phyloP scores from a whole-genome alignment of 1,140 invertebrate species.

The Drosophila nannoptera region DNA sequence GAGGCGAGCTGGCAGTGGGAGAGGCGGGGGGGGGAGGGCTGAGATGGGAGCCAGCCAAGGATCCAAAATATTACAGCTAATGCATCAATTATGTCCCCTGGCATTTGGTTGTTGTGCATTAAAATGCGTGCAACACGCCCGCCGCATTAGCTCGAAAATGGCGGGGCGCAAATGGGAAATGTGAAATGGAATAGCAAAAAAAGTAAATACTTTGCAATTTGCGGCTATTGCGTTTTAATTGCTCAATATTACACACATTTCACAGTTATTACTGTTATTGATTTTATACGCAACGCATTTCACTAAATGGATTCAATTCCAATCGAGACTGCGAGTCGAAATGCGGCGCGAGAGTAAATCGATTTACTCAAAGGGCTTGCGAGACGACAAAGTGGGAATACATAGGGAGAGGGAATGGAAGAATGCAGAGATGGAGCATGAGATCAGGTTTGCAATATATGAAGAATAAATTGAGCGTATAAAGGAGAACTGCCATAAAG shows the following conservation, averaged over 20 bases:
- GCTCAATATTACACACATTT: conserved; percentile 43
- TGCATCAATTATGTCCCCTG: conserved; percentile 68
- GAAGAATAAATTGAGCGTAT: not conserved
- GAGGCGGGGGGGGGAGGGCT: not conserved
- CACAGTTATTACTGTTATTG: conserved; percentile 25
- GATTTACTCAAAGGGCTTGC: too few species aligned
- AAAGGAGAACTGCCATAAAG: not conserved
- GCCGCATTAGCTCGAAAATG: conserved; percentile 17
- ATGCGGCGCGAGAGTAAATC: not conserved
- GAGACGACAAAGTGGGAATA: too few species aligned
- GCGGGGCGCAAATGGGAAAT: conserved; percentile 17
- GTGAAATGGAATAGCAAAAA: conserved; percentile 17
- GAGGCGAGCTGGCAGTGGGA: conserved; percentile 4
- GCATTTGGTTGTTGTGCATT: conserved; percentile 38
- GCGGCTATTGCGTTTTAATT: conserved; percentile 66
- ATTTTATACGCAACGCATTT: conserved; percentile 20
- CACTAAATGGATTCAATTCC: conserved; percentile 30
- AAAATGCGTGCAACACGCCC: conserved; percentile 49
- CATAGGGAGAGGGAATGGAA: too few species aligned
- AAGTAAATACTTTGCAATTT: conserved; percentile 35
- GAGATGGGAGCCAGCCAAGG: not conserved
- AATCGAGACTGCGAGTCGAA: conserved; percentile 10
- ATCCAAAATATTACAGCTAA: conserved; percentile 53
- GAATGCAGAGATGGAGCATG: too few species aligned
- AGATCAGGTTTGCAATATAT: too few species aligned